Base-by-base conservation (phyloP, 2,113 vertebrate genomes). In the Pipra filicauda region DNA sequence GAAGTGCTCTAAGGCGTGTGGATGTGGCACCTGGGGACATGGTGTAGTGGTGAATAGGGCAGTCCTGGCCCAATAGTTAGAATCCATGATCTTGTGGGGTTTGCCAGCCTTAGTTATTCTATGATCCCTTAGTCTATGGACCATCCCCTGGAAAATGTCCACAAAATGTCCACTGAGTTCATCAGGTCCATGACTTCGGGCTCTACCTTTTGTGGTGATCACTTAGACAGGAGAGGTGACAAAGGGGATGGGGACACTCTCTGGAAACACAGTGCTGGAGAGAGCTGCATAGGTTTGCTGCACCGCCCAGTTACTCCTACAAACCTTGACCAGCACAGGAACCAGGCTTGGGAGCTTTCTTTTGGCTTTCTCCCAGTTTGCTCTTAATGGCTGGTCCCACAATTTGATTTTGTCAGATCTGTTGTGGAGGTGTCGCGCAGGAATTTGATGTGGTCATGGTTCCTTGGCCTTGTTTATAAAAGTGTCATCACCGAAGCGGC, bases 391-490 rank as follows among this genome's bases (percentile, higher is more conserved):
- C 39, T 67, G 15, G 4, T 80, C 43, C 59, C 43, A 71, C 49
- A n/a, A 52, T 73, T 62, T 21, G 49, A 69, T 76, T 93, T 96
- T 79, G 51, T 49, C 90, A n/a, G 13, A 11, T 21, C 31, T 44
- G 1, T 16, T 66, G 54, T 62, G 51, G 69, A 71, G 73, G 57
- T 88, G 71, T 22, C 1, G 0, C 49, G 2, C 22, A 39, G 67
- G 58, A 90, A 73, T 85, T 88, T 66, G 58, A 21, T 30, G 41
- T 82, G 49, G 58, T 71, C 28, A 3, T 20, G 46, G 44, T 90
- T 96, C 88, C 51, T 66, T 90, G 90, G 82, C 62, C 58, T 94
- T 79, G 74, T 88, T 91, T 90, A 46, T 90, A 37, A 30, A 88
- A 70, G 15, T n/a, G 58, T 66, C 64, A 31, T n/a, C 72, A 16